phyloP scores from a whole-genome alignment of 2,113 vertebrate genomes.

The Mus pahari region DNA sequence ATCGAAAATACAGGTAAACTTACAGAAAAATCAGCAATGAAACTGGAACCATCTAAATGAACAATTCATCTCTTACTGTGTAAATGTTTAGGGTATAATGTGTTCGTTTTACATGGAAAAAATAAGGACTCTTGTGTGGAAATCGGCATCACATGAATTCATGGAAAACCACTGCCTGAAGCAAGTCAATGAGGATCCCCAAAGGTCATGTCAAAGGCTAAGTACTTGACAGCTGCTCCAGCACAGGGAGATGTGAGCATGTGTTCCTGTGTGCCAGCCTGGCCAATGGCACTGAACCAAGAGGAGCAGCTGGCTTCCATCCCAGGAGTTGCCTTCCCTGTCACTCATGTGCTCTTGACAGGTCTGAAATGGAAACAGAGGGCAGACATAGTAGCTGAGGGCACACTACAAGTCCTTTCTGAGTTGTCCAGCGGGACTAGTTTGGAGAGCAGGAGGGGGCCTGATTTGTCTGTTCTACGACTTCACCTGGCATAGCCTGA shows the following conservation, averaged over 20 bases:
- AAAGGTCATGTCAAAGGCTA: background rate
- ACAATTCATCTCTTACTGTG: background rate
- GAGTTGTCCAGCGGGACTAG: background rate
- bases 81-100: background rate
- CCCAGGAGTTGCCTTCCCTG: background rate
- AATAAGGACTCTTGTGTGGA: background rate
- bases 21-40: conserved; percentile 12
- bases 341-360: background rate
- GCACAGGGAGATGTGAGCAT: background rate
- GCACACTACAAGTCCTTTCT: background rate
- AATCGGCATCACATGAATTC: background rate
- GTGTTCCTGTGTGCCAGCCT: no score
- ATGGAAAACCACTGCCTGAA: background rate
- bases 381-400: background rate
- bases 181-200: background rate
- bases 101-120: background rate
- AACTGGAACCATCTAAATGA: background rate
- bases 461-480: background rate
- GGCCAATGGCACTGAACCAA: background rate
- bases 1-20: background rate
- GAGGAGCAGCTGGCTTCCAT: background rate
- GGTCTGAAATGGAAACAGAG: conserved; percentile 21
- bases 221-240: background rate
- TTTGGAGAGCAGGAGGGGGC: background rate
- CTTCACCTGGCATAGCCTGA: background rate